phyloP scores from a whole-genome alignment of 2,888 invertebrate species.

The Formica aserva region DNA sequence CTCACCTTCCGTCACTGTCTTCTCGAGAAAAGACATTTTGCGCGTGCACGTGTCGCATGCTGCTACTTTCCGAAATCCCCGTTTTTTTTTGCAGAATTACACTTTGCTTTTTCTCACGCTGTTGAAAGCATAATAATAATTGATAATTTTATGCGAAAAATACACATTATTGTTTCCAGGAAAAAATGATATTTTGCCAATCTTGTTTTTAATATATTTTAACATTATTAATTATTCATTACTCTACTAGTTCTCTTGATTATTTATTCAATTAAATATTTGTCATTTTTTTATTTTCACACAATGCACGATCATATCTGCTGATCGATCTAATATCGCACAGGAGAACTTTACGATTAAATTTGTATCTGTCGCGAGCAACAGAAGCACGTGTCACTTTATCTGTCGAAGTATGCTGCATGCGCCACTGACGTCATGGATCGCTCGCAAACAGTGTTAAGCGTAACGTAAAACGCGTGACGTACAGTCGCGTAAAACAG shows the following conservation, averaged over 20 bases:
- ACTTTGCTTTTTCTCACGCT: background rate
- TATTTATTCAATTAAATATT: background rate
- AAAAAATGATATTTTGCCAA: background rate
- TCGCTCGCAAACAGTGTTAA: slow-evolving; percentile 37
- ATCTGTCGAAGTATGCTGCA: background rate
- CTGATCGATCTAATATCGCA: background rate
- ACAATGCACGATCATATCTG: background rate
- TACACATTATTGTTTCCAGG: background rate
- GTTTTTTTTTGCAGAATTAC: background rate
- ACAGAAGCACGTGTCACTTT: background rate
- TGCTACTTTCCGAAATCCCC: slow-evolving; percentile 20
- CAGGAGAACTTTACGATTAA: background rate
- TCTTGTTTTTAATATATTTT: too few relatives aligned
- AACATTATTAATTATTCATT: background rate
- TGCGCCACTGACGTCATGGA: background rate
- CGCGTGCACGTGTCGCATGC: background rate
- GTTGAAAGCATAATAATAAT: background rate
- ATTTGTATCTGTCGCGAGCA: background rate
- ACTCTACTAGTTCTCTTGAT: background rate
- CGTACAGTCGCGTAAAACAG: background rate
- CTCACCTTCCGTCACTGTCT: slow-evolving; percentile 35
- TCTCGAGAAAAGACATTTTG: background rate
- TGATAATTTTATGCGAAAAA: background rate
- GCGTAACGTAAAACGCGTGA: background rate
- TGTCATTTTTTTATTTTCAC: background rate